Evolutionary conservation across 37 sponge, comb jelly and placozoan species (phyloP).

Genomic region (Cladorhizidae sp.): DNA sequence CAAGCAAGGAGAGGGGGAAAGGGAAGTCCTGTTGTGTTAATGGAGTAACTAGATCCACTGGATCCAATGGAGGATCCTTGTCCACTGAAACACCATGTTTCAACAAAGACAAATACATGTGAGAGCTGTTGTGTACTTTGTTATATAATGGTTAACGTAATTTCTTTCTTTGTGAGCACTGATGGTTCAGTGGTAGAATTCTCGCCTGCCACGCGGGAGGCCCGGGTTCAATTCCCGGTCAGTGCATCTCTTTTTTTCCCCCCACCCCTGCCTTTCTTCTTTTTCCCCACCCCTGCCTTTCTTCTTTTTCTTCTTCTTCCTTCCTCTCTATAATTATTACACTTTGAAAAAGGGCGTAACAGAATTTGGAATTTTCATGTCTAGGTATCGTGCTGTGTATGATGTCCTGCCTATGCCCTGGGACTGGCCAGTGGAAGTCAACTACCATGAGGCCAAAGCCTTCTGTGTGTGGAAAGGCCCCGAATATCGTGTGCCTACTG

Average conservation of each 20-base stretch:
- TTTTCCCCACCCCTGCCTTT: no score
- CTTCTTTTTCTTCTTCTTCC: no score
- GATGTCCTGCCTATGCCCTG: slow-evolving; percentile 85
- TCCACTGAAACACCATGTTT: no score
- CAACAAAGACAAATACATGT: no score
- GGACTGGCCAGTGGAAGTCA: slow-evolving; percentile 94
- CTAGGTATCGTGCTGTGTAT: slow-evolving; percentile 90
- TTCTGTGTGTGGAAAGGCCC: slow-evolving; percentile 90
- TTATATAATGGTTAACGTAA: not conserved
- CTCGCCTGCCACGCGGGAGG: slow-evolving; percentile 46
- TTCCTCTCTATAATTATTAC: no score
- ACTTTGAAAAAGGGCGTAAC: not conserved
- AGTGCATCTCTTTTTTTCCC: not conserved
- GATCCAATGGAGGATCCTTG: not conserved
- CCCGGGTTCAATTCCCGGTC: slow-evolving; percentile 42
- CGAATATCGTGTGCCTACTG: slow-evolving; percentile 83
- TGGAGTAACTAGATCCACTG: not conserved
- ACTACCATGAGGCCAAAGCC: slow-evolving; percentile 94
- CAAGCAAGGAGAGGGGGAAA: not conserved
- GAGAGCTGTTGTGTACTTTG: not conserved
- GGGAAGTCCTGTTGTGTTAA: not conserved
- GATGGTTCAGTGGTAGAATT: slow-evolving; percentile 44
- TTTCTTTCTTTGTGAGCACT: no score
- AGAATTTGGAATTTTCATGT: not conserved
- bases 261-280: not conserved